phyloP scores from a whole-genome alignment of 2,113 vertebrate genomes.

The Ptilonorhynchus violaceus region DNA sequence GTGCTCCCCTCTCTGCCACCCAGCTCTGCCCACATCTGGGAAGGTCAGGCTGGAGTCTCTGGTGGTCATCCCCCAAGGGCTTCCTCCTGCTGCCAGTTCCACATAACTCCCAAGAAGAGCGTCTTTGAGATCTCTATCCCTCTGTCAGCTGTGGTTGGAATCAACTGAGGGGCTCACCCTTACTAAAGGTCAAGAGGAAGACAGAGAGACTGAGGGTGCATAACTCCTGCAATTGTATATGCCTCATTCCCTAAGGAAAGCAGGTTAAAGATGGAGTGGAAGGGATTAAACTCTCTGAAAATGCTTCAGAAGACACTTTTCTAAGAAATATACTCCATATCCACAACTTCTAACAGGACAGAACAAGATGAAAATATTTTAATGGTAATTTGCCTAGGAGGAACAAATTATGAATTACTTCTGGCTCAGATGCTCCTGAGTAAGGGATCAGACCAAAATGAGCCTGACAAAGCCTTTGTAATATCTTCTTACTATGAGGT shows the following conservation, averaged over 20 bases:
- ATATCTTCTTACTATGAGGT: not conserved
- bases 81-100: not conserved
- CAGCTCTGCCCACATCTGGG: not conserved
- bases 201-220: not conserved
- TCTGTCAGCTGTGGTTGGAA: not conserved
- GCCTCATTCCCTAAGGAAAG: not conserved
- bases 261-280: not conserved
- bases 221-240: not conserved
- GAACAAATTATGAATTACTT: not conserved
- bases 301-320: not conserved
- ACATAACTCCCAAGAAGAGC: not conserved
- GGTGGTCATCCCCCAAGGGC: not conserved
- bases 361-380: not conserved
- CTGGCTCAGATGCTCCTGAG: not conserved
- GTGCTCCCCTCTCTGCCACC: not conserved
- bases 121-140: not conserved
- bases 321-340: not conserved
- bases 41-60: not conserved
- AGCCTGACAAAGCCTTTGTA: slow-evolving; percentile 18
- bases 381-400: not conserved
- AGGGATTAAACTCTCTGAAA: not conserved
- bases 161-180: not conserved
- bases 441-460: not conserved
- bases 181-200: slow-evolving; percentile 15
- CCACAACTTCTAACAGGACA: not conserved